Percentiles rank a stretch among this genome's conserved stretches.
phyloP scores from a whole-genome alignment of 2,113 vertebrate genomes.

The Ptyas mucosa region DNA sequence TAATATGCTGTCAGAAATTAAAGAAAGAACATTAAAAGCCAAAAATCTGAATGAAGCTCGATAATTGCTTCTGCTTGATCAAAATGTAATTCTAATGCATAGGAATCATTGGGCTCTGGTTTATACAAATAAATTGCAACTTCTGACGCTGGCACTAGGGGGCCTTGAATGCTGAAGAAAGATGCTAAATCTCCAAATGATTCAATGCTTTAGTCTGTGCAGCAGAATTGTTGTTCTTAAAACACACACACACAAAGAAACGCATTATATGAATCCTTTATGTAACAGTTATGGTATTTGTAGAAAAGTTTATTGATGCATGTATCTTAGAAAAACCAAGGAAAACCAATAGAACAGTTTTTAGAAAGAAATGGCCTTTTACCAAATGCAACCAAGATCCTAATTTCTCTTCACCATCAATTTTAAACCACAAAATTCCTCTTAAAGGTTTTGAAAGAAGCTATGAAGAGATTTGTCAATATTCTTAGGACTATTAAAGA shows the following conservation, averaged over 20 bases:
- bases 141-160: rapidly evolving
- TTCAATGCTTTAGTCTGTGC: not conserved
- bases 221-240: not conserved
- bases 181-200: not conserved
- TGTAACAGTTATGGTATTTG: not conserved
- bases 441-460: not conserved
- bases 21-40: not conserved
- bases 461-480: not conserved
- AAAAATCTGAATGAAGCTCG: not conserved
- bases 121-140: slow-evolving; percentile 1
- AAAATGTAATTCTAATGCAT: not conserved
- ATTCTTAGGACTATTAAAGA: not conserved
- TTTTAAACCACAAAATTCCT: not conserved
- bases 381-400: not conserved
- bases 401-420: not conserved
- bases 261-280: slow-evolving; percentile 10
- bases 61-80: not conserved
- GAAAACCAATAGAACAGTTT: slow-evolving; percentile 42
- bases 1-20: not conserved
- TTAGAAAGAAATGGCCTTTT: slow-evolving; percentile 45
- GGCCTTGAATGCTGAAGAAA: slow-evolving; percentile 6
- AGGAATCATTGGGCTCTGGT: not conserved
- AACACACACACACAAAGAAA: not conserved
- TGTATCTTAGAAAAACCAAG: not conserved
- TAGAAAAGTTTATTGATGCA: slow-evolving; percentile 21